Evolutionary conservation across 2,113 vertebrate genomes (phyloP).

Genomic region (Ceyx melanurus): DNA sequence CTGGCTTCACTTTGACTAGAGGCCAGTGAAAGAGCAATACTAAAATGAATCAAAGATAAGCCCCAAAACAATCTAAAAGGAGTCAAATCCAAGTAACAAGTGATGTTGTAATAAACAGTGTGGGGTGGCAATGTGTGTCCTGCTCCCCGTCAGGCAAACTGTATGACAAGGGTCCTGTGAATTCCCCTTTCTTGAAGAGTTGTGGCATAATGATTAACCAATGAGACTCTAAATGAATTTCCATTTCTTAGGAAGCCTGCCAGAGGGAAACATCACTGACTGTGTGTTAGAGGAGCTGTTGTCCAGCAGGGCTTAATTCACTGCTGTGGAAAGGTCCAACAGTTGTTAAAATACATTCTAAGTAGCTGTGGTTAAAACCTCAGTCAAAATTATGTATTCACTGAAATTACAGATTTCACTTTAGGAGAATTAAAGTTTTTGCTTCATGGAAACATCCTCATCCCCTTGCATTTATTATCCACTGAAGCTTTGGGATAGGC

Average conservation of each 20-base stretch:
- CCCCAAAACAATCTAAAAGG: not conserved
- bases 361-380: not conserved
- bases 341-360: not conserved
- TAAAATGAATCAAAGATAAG: not conserved
- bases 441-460: not conserved
- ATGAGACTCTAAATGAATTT: constrained; percentile 8
- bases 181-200: not conserved
- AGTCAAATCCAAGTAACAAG: not conserved
- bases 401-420: too few relatives aligned
- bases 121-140: not conserved
- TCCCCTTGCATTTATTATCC: not conserved
- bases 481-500: not conserved
- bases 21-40: not conserved
- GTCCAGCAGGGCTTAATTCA: not conserved
- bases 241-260: not conserved
- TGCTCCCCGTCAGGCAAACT: not conserved
- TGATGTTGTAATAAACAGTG: not conserved
- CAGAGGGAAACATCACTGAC: not conserved
- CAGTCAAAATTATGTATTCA: not conserved
- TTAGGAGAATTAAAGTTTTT: not conserved
- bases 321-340: not conserved
- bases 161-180: not conserved
- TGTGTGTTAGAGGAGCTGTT: not conserved
- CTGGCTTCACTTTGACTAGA: not conserved
- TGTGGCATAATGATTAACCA: not conserved